A percentile compares a stretch with the other conserved stretches of the same genome.
Conservation (phyloP, 2,888 invertebrate genomes). For the Pollenia griseotomentosa region DNA sequence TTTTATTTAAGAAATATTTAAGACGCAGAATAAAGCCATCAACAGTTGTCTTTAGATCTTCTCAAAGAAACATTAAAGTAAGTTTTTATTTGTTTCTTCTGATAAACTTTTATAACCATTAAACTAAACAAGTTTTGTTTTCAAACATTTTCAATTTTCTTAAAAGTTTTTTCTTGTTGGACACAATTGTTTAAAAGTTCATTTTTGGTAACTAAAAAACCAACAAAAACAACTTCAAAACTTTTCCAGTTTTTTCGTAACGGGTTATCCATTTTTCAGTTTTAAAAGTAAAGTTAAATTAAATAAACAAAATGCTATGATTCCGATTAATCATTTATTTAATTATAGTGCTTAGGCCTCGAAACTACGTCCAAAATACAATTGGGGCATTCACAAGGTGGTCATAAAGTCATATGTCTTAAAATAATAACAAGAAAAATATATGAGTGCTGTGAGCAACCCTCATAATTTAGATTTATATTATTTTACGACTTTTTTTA, state of each 20-base stretch:
- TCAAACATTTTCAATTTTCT: background rate
- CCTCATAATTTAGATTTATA: no score
- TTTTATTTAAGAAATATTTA: background rate
- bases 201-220: conserved; percentile 19
- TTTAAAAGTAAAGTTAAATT: no score
- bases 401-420: no score
- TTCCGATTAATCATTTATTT: no score
- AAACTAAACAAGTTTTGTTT: background rate
- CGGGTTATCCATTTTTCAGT: no score
- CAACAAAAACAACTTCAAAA: background rate
- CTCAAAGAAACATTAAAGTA: background rate
- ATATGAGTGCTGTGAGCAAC: no score
- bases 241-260: background rate
- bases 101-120: background rate
- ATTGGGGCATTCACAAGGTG: no score
- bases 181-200: conserved; percentile 46
- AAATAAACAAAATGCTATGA: no score
- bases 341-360: no score
- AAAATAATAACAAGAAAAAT: no score
- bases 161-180: conserved; percentile 40
- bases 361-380: no score
- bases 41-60: conserved; percentile 1
- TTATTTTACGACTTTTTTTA: no score
- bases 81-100: background rate
- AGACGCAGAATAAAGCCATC: background rate